Conservation (phyloP, 2,797 vertebrate species). For the Denticeps clupeoides region DNA sequence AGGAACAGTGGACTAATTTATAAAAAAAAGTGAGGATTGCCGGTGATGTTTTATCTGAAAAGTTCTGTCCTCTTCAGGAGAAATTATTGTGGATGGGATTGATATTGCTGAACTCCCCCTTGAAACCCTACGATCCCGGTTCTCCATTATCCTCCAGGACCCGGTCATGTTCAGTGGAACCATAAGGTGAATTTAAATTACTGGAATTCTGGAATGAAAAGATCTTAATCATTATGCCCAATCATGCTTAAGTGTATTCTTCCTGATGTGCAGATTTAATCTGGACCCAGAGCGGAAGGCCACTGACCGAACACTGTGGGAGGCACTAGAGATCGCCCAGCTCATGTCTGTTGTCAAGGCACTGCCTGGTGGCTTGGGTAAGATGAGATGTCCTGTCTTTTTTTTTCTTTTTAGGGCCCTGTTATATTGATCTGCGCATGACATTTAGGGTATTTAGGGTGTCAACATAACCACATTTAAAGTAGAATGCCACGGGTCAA, state of each 20-base stretch:
- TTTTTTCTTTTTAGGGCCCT: no score
- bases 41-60: no score
- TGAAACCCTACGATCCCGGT: constrained; percentile 80
- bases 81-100: constrained; percentile 88
- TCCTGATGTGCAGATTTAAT: constrained; percentile 69
- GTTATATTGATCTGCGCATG: no score
- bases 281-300: constrained; percentile 93
- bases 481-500: no score
- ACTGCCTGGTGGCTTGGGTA: constrained; percentile 85
- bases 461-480: no score
- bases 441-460: no score
- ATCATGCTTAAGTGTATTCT: not conserved
- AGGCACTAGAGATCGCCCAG: constrained; percentile 93
- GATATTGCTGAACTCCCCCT: constrained; percentile 89
- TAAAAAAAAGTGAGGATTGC: no score
- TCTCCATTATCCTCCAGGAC: constrained; percentile 97
- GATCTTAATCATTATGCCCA: not conserved
- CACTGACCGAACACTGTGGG: constrained; percentile 88
- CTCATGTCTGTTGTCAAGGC: constrained; percentile 89
- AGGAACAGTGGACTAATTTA: no score
- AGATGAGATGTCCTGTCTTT: no score
- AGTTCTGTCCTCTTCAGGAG: constrained; percentile 57
- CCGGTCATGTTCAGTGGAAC: constrained; percentile 92
- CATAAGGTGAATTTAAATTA: constrained; percentile 63
- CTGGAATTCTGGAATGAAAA: no score